Conservation (phyloP, 2,888 invertebrate genomes). For the Hyppa rectilinea region DNA sequence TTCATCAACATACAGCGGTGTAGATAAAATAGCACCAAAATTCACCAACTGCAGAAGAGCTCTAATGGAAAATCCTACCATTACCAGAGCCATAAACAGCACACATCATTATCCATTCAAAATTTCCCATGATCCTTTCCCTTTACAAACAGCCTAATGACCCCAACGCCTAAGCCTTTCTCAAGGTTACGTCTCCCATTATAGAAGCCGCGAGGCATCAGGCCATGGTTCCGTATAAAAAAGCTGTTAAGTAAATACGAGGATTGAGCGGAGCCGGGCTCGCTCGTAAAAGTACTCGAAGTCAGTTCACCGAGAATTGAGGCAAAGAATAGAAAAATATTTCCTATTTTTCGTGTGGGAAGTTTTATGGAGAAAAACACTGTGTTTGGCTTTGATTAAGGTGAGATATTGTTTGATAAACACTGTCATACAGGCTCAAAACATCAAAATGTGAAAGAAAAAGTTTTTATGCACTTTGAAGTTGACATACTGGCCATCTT, state of each 20-base stretch:
- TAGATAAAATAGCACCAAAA: too few relatives aligned
- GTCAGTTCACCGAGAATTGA: slow-evolving; percentile 36
- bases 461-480: neutral
- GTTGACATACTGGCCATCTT: neutral
- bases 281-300: slow-evolving; percentile 57
- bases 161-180: slow-evolving; percentile 43
- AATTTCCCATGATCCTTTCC: slow-evolving; percentile 22
- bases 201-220: slow-evolving; percentile 49
- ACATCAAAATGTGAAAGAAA: neutral
- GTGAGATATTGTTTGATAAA: slow-evolving; percentile 26
- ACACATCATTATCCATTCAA: slow-evolving; percentile 51
- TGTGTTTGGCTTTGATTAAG: slow-evolving; percentile 34
- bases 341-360: slow-evolving; percentile 35
- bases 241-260: slow-evolving; percentile 68
- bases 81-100: slow-evolving; percentile 5
- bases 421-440: too few relatives aligned
- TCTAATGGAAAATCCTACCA: neutral
- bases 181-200: slow-evolving; percentile 60
- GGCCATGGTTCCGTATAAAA: slow-evolving; percentile 62
- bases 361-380: neutral
- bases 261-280: slow-evolving; percentile 51
- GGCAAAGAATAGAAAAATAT: slow-evolving; percentile 59
- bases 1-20: too few relatives aligned
- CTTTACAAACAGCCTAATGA: slow-evolving; percentile 54
- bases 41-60: too few relatives aligned